Base-by-base conservation (phyloP, 1,140 invertebrate genomes). In the Drosophila nigromelanica region DNA sequence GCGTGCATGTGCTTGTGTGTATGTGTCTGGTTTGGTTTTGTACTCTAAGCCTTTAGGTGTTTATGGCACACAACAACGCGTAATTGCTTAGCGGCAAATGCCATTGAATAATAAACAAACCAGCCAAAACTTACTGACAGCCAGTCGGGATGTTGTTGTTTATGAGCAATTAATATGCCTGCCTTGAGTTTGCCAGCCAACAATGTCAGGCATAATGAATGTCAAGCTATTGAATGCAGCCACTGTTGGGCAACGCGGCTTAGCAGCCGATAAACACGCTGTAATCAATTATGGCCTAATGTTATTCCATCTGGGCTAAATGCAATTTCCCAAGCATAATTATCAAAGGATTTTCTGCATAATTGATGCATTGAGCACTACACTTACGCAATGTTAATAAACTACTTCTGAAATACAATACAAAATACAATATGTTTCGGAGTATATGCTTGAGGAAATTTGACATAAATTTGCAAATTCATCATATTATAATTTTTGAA, bases 151-250 rank as follows among this genome's bases (percentile, higher is more conserved):
- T 4, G 33, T 21, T 18, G 42, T 55, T 61, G 66, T 76, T 82
- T 82, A 82, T 82, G 71, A 76, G 79, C 80, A 82, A 82, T 82
- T 82, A 82, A 83, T 82, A 82, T 82, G 80, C 73, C 62, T 58
- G 64, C 64, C 14, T 63, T 45, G 42, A 40, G 42, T 48, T 47
- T 30, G 35, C 18, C 30, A 21, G 45, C 40, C 45, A 77, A 64
- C 70, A 73, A 60, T 55, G 63, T 24, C 70, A 48, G 54, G 35
- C 55, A 52, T 68, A 73, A 73, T 73, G 63, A 67, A 68, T 68
- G 40, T 60, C 63, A 39, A 15, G 52, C 40, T 15, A 56, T 66
- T 37, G 30, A 37, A 47, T 42, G 62, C 39, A 14, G 39, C 15
- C 37, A 47, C 42, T 15, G 33, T n/a, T 35, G 35, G 30, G 48